Conservation (phyloP, 2,888 invertebrate species). For the Lagria hirta region DNA sequence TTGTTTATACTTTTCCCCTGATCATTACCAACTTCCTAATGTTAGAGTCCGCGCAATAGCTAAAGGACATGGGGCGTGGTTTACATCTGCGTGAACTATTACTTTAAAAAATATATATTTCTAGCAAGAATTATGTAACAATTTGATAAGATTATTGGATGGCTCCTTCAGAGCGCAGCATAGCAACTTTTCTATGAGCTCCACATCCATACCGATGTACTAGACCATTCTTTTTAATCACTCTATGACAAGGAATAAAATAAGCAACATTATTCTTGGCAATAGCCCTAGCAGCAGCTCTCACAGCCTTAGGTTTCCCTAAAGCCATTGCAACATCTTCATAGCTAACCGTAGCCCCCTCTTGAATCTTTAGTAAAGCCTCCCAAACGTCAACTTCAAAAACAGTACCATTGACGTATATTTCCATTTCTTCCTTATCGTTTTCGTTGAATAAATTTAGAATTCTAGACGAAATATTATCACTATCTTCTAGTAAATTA, state of each 20-base stretch:
- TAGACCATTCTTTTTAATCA: conserved; percentile 45
- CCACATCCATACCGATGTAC: conserved; percentile 48
- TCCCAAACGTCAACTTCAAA: conserved; percentile 49
- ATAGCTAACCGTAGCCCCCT: conserved; percentile 46
- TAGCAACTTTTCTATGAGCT: conserved; percentile 40
- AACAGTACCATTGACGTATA: conserved; percentile 46
- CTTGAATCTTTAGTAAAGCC: conserved; percentile 40
- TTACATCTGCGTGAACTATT: too few species aligned
- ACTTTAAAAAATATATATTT: not conserved
- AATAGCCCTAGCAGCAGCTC: conserved; percentile 50
- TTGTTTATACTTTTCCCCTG: too few species aligned
- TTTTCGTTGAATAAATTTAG: not conserved
- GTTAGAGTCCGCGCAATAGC: too few species aligned
- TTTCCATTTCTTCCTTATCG: conserved; percentile 24
- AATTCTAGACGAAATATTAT: not conserved
- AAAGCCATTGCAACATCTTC: conserved; percentile 45
- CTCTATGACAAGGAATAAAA: conserved; percentile 50
- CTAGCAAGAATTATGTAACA: too few species aligned
- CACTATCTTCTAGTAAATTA: not conserved
- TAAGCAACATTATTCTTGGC: conserved; percentile 47
- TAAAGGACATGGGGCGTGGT: too few species aligned
- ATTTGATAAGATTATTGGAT: conserved; percentile 8
- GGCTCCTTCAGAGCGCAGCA: conserved; percentile 43
- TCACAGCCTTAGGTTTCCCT: conserved; percentile 45
- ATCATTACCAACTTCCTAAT: too few species aligned